Conservation (phyloP, 2,888 invertebrate species). For the Baronia brevicornis region DNA sequence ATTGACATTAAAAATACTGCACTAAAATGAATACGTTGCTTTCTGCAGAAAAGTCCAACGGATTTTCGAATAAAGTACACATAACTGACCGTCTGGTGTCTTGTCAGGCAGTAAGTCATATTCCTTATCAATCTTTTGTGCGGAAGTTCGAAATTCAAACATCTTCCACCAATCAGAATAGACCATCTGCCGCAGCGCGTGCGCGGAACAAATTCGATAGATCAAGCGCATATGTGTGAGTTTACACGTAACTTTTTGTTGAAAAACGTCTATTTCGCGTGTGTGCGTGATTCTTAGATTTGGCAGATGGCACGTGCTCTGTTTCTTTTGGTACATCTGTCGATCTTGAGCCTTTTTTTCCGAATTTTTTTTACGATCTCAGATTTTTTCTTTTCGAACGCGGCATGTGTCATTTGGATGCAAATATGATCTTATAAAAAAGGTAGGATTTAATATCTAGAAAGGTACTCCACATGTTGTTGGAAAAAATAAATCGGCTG, state of each 20-base stretch:
- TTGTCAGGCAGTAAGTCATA: constrained; percentile 43
- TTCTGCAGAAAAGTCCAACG: constrained; percentile 19
- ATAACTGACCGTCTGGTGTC: constrained; percentile 29
- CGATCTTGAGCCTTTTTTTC: constrained; percentile 54
- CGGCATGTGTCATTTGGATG: constrained; percentile 68
- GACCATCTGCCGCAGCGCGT: constrained; percentile 66
- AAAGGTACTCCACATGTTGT: constrained; percentile 58
- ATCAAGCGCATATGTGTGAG: constrained; percentile 47
- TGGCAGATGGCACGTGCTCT: constrained; percentile 74
- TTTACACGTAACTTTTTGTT: constrained; percentile 42
- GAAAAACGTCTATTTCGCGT: constrained; percentile 33
- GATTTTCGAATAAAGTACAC: constrained; percentile 39
- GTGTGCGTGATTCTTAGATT: constrained; percentile 61
- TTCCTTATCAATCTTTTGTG: constrained; percentile 61
- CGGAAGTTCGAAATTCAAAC: constrained; percentile 65
- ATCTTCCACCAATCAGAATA: constrained; percentile 55
- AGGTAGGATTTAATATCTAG: constrained; percentile 50
- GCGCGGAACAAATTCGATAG: constrained; percentile 58
- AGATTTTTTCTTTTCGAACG: constrained; percentile 29
- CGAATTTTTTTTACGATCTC: constrained; percentile 45
- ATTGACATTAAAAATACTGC: constrained; percentile 4
- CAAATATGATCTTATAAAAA: constrained; percentile 61
- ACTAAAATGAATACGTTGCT: constrained; percentile 4
- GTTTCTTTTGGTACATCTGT: constrained; percentile 69
- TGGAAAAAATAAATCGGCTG: constrained; percentile 60